These are phyloP conservation scores for Oryzias javanicus DNA, from an alignment of 2,113 vertebrate genomes.

Conservation along the genomic window DNA sequence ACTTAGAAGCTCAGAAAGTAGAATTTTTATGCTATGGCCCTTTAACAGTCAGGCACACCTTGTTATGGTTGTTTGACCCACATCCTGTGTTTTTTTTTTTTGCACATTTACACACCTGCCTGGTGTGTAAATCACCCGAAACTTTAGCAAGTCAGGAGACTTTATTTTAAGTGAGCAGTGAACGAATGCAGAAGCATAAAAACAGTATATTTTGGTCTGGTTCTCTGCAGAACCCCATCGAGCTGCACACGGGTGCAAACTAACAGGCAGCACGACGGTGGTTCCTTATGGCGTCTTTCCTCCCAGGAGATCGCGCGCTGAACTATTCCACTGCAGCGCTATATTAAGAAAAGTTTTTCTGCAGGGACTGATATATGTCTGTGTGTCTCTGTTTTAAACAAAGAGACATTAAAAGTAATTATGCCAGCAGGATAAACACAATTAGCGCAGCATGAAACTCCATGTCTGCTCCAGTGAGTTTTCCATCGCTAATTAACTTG, in stretches of 20 bases:
- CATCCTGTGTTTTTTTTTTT: not conserved
- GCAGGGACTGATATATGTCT: conserved; percentile 11
- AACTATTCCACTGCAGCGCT: conserved; percentile 23
- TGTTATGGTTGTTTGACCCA: not conserved
- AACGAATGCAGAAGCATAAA: conserved; percentile 34
- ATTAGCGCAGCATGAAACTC: conserved; percentile 55
- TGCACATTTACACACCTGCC: too few species aligned
- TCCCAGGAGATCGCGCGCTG: conserved; percentile 40
- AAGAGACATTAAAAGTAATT: conserved; percentile 62
- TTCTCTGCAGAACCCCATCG: conserved; percentile 33
- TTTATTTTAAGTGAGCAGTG: conserved; percentile 29
- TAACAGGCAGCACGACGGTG: conserved; percentile 24
- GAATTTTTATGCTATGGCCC: too few species aligned
- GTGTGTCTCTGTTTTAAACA: conserved; percentile 20
- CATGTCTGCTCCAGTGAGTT: conserved; percentile 14
- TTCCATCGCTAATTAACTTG: conserved; percentile 42
- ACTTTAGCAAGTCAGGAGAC: conserved; percentile 14
- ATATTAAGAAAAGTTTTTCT: conserved; percentile 37
- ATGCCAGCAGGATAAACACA: conserved; percentile 56
- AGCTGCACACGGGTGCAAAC: conserved; percentile 32
- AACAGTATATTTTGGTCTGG: conserved; percentile 36
- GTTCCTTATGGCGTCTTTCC: conserved; percentile 26
- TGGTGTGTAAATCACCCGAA: too few species aligned
- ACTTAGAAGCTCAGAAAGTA: too few species aligned
- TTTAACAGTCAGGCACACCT: too few species aligned